Percentiles rank a stretch among this genome's conserved stretches.
These are phyloP conservation scores for Dryomyza anilis DNA, from an alignment of 2,888 invertebrate genomes.

Conservation along the genomic window DNA sequence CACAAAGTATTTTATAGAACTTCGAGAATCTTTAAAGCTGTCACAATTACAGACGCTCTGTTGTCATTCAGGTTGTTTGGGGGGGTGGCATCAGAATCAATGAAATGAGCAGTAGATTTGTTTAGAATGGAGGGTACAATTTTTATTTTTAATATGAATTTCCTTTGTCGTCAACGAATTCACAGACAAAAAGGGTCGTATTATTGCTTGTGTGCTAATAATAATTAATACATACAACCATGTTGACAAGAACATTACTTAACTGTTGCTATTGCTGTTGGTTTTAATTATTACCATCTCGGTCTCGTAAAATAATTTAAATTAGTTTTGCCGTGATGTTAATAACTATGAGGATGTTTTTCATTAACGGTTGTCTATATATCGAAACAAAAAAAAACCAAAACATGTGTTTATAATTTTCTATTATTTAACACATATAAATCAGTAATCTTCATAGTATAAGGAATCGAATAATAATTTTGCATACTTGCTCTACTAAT, in stretches of 20 bases:
- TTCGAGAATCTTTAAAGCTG: not conserved
- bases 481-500: no score
- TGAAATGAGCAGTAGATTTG: not conserved
- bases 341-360: constrained; percentile 26
- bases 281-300: constrained; percentile 5
- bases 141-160: not conserved
- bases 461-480: no score
- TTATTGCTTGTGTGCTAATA: not conserved
- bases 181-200: not conserved
- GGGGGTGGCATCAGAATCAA: not conserved
- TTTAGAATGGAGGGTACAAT: not conserved
- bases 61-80: no score
- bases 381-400: no score
- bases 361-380: no score
- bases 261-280: not conserved
- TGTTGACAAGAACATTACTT: not conserved
- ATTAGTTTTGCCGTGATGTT: constrained; percentile 25
- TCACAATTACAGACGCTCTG: no score
- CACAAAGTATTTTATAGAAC: not conserved
- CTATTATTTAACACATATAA: no score
- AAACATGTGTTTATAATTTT: no score
- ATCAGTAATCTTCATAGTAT: no score
- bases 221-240: constrained; percentile 4
- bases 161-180: not conserved
- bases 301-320: constrained; percentile 14